Base-by-base conservation (phyloP, 1,140 invertebrate species). In the Nixonia krombeini region DNA sequence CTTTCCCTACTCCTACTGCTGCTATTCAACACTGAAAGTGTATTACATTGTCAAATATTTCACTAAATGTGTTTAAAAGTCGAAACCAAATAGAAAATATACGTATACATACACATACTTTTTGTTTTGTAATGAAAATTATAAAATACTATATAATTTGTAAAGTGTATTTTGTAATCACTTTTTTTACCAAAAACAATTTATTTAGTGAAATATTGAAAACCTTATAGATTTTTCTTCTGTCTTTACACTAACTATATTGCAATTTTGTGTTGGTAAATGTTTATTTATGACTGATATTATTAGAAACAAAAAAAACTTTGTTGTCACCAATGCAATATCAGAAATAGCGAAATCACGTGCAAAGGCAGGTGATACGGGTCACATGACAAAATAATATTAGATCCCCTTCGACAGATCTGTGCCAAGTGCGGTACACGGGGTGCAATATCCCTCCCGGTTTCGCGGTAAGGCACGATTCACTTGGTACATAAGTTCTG, bases 401-500 rank as follows among this genome's bases (percentile, higher is more conserved):
- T 25, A 46, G 59, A 64, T 44, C 65, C 57, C 62, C 68, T 37
- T 13, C 6, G 38, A n/a, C 10, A 44, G 44, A 70, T 64, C 51
- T 18, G 47, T 49, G 50, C 55, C 67, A 69, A 64, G 41, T 51
- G 47, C 41, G 16, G 29, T 29, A 28, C 38, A 18, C 26, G 23
- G 47, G 31, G 25, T 41, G 28, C 25, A 26, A 42, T 28, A n/a
- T 53, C 58, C 50, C 46, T 40, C 26, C n/a, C 15, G 10, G 7
- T 47, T 56, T 62, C 69, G 56, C 50, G 41, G 40, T 67, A 76
- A 76, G 73, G 69, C 74, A 79, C 75, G 80, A 75, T 37, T 84
- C 81, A 83, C 81, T 84, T 83, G 81, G 80, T 72, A 82, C 74
- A 82, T 74, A 76, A 83, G 80, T 82, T 82, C 66, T 64, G 64